phyloP scores from a whole-genome alignment of 2,797 vertebrate genomes.

The Aselliscus stoliczkanus region DNA sequence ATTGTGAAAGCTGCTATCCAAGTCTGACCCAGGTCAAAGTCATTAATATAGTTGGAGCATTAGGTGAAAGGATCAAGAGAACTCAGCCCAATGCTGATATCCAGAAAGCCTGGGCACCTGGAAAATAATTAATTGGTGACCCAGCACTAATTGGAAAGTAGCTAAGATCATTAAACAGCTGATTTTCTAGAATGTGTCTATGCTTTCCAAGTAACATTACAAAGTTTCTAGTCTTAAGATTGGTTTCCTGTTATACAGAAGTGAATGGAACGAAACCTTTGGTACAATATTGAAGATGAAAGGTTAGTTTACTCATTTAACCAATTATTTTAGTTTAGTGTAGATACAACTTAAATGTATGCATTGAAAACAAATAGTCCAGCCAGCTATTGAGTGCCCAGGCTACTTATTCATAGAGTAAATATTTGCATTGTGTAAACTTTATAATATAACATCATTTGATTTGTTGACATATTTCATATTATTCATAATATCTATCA shows the following conservation, averaged over 20 bases:
- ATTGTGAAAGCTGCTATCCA: conserved; percentile 46
- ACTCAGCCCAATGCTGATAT: conserved; percentile 52
- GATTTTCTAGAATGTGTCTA: conserved; percentile 67
- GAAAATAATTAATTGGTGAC: conserved; percentile 80
- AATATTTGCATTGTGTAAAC: background rate
- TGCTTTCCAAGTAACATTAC: conserved; percentile 71
- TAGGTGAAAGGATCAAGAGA: conserved; percentile 69
- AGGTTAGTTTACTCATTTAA: conserved; percentile 8
- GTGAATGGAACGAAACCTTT: conserved; percentile 49
- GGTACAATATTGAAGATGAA: conserved; percentile 54
- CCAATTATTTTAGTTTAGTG: background rate
- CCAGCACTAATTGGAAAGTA: conserved; percentile 70
- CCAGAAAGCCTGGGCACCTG: conserved; percentile 74
- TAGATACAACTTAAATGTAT: background rate
- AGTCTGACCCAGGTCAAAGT: conserved; percentile 68
- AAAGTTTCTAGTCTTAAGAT: conserved; percentile 56
- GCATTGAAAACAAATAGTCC: background rate
- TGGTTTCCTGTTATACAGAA: conserved; percentile 55
- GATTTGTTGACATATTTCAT: background rate
- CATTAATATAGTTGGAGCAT: conserved; percentile 72
- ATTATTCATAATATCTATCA: background rate
- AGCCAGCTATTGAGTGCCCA: background rate
- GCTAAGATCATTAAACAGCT: conserved; percentile 68
- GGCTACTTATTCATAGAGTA: background rate
- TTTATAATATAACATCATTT: background rate